Percentiles rank a stretch among this genome's conserved stretches.
phyloP scores from a whole-genome alignment of 35 echinoderm and acorn worm species.

The Holothuria glaberrima region DNA sequence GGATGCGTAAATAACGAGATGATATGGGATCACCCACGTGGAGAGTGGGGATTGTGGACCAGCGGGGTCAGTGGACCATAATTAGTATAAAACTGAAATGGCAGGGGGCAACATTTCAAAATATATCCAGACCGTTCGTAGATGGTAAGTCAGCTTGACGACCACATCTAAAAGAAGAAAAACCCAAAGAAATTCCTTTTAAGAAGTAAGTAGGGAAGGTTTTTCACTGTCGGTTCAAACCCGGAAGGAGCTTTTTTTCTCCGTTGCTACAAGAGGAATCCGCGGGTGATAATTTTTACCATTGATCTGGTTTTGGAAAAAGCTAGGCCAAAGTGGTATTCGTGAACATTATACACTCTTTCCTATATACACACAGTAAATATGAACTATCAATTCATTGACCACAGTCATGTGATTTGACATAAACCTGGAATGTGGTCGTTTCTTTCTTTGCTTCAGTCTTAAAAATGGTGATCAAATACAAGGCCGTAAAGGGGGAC shows the following conservation, averaged over 20 bases:
- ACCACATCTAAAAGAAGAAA: neutral
- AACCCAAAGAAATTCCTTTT: neutral
- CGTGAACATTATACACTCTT: too few species aligned
- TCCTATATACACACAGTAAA: too few species aligned
- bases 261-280: neutral
- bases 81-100: neutral
- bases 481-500: neutral
- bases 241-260: neutral
- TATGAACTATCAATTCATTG: neutral
- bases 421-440: neutral
- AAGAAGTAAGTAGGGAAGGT: neutral
- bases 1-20: too few species aligned
- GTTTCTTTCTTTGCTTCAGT: neutral
- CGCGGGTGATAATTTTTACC: too few species aligned
- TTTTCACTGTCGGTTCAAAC: neutral
- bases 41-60: too few species aligned
- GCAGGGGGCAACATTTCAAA: neutral
- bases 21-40: too few species aligned
- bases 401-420: neutral
- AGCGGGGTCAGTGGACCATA: too few species aligned
- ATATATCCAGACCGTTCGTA: neutral
- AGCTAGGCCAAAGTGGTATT: neutral
- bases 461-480: neutral
- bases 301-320: too few species aligned
- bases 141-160: neutral